Evolutionary conservation across 53 echinoderm and acorn worm genomes (phyloP).

Genomic region (Echinometra lucunter): DNA sequence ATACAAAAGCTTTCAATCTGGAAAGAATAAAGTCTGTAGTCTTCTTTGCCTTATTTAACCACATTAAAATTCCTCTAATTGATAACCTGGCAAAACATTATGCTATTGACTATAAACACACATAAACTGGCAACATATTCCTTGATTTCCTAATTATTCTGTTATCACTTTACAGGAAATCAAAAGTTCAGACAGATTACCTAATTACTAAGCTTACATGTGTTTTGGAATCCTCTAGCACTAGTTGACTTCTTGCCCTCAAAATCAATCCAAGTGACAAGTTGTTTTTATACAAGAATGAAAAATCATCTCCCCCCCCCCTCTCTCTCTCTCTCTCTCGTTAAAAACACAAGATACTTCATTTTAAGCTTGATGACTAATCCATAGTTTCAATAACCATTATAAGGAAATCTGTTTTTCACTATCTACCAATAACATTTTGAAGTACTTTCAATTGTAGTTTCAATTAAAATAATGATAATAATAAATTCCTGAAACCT

Average conservation of each 20-base stretch:
- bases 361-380: neutral
- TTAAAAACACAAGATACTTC: neutral
- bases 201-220: slow-evolving; percentile 45
- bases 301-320: neutral
- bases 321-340: neutral
- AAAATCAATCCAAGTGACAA: slow-evolving; percentile 2
- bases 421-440: neutral
- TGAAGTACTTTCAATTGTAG: slow-evolving; percentile 17
- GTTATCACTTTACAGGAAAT: slow-evolving; percentile 15
- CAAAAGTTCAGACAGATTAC: slow-evolving; percentile 47
- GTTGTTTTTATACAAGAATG: slow-evolving; percentile 14
- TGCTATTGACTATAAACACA: neutral
- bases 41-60: neutral
- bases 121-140: neutral
- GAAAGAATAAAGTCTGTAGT: neutral
- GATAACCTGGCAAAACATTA: neutral
- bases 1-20: neutral
- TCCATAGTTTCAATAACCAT: neutral
- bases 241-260: neutral
- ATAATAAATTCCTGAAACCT: neutral
- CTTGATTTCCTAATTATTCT: neutral
- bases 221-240: neutral
- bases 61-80: slow-evolving; percentile 3
- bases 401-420: neutral
- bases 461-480: neutral